A percentile compares a stretch with the other conserved stretches of the same genome.
These are phyloP conservation scores for Arrhamphus sclerolepis DNA, from an alignment of 2,797 vertebrate genomes.

Conservation along the genomic window DNA sequence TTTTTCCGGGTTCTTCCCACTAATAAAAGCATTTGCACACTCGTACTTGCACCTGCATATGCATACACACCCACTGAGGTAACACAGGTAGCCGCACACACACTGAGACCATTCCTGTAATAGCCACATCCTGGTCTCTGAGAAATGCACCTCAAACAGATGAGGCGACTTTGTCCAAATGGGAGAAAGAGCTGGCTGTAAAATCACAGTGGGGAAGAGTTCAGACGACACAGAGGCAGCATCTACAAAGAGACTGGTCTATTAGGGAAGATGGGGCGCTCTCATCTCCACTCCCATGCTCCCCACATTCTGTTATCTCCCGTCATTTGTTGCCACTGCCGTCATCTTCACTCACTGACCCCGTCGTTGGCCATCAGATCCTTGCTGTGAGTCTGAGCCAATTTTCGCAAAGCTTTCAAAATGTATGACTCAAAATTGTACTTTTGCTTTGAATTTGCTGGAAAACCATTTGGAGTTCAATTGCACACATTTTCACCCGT, in stretches of 20 bases:
- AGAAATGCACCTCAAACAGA: conserved; percentile 8
- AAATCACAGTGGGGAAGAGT: conserved; percentile 36
- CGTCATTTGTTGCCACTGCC: too few species aligned
- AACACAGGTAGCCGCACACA: conserved; percentile 11
- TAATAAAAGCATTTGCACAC: too few species aligned
- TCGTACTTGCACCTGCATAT: too few species aligned
- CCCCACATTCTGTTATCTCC: background rate
- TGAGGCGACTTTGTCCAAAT: conserved; percentile 24
- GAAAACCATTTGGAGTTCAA: background rate
- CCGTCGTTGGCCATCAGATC: background rate
- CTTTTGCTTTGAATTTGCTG: conserved; percentile 3
- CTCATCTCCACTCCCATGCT: conserved; percentile 4
- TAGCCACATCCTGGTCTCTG: conserved; percentile 16
- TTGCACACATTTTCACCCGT: too few species aligned
- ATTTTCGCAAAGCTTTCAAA: background rate
- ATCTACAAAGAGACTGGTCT: conserved; percentile 42
- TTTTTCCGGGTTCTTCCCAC: too few species aligned
- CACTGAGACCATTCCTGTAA: conserved; percentile 11
- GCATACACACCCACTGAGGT: conserved; percentile 3
- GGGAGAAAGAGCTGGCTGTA: conserved; percentile 15
- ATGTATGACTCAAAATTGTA: background rate
- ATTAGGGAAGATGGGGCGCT: conserved; percentile 22
- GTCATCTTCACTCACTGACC: background rate
- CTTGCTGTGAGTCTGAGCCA: background rate
- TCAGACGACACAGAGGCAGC: conserved; percentile 6